Evolutionary conservation across 2,113 vertebrate species (phyloP), one percentile per base, ranked within the genome.

Genomic region (Psittacula cyanocephala): DNA sequence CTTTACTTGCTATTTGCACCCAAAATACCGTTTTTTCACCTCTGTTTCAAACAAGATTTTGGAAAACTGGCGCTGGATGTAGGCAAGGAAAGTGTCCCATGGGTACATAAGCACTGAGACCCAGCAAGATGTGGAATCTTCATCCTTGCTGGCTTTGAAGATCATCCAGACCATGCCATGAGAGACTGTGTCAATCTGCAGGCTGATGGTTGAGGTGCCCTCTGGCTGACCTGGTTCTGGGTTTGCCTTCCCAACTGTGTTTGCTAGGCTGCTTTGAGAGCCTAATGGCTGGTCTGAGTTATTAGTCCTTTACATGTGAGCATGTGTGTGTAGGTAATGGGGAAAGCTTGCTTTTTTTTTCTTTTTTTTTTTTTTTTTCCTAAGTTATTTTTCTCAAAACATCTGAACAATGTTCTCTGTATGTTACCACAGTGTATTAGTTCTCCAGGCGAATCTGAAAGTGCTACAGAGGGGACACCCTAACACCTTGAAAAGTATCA

Each of bases 401-500:
- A 84, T 93, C 91, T 77, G 79, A 90, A 93, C 81, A 95, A 65
- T 96, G 65, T 93, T 91, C 84, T 70, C 91, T 86, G 72, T 93
- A 75, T 96, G 76, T 89, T 95, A 78, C 96, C 94, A 79, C 41
- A 79, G 64, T 44, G 44, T 47, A 87, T 96, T 95, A 94, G 85
- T 33, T 81, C 93, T 96, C 93, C 92, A 93, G 94, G 91, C 92
- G 94, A 97, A 96, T 94, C 95, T 41, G 24, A 86, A 97, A 97
- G 77, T 88, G 72, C 87, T 97, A 52, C 76, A 52, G 97, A 95
- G 88, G 93, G 89, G 86, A 88, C 81, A 82, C 46, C 84, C 82
- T 92, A 89, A 96, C 88, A 84, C 92, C 91, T 97, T 96, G 94
- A 96, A 97, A 98, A 97, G 94, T 95, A 97, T 97, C 89, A 81